phyloP scores from a whole-genome alignment of 2,797 vertebrate species.

The Anabas testudineus region DNA sequence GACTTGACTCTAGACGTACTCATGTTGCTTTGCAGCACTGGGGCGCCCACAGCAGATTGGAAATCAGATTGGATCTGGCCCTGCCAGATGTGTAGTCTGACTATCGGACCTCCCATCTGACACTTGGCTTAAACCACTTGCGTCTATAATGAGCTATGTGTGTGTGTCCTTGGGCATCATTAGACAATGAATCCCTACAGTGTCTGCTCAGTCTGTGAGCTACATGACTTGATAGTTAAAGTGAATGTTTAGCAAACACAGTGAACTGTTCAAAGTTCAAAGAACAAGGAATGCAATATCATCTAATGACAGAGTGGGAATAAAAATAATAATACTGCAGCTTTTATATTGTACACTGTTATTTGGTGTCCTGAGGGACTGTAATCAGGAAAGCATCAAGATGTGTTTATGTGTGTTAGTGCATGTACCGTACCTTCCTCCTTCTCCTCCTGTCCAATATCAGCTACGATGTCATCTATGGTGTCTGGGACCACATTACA shows the following conservation, averaged over 20 bases:
- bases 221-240: neutral
- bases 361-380: neutral
- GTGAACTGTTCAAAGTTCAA: slow-evolving; percentile 14
- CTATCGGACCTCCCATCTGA: slow-evolving; percentile 33
- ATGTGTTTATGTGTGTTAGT: slow-evolving; percentile 16
- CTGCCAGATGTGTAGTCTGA: slow-evolving; percentile 26
- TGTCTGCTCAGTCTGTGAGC: neutral
- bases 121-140: slow-evolving; percentile 20
- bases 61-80: slow-evolving; percentile 4
- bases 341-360: neutral
- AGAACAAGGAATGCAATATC: slow-evolving; percentile 30
- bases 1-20: neutral
- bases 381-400: neutral
- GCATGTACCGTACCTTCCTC: slow-evolving; percentile 86
- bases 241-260: slow-evolving; percentile 39
- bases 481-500: slow-evolving; percentile 95
- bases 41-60: slow-evolving; percentile 10
- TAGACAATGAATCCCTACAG: neutral
- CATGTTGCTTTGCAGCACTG: slow-evolving; percentile 14
- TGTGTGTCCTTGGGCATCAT: slow-evolving; percentile 33
- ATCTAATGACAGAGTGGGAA: slow-evolving; percentile 33
- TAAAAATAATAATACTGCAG: slow-evolving; percentile 5
- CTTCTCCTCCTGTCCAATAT: slow-evolving; percentile 92
- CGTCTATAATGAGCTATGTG: slow-evolving; percentile 27
- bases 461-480: slow-evolving; percentile 95